Evolutionary conservation across 2,797 vertebrate genomes (phyloP).

Genomic region (Chiloscyllium punctatum): DNA sequence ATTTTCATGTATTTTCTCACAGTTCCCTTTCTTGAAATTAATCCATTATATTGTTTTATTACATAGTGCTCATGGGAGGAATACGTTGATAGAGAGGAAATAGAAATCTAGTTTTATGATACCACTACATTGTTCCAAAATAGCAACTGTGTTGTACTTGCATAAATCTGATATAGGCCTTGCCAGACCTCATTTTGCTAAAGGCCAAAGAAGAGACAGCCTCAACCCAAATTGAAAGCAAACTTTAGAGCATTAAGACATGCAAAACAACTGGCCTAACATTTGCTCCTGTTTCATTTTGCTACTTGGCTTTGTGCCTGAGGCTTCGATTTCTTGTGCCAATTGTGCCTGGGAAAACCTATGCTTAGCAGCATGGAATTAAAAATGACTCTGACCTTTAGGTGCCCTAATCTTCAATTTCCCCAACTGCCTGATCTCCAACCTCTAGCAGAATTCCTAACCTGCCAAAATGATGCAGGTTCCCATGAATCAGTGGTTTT

Average conservation of each 20-base stretch:
- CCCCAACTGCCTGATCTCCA: background rate
- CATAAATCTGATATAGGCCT: background rate
- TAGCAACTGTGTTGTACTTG: background rate
- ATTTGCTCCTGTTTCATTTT: background rate
- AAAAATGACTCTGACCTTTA: background rate
- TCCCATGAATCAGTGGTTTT: too few species aligned
- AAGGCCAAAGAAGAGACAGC: background rate
- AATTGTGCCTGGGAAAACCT: background rate
- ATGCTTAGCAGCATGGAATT: background rate
- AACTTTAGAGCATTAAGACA: background rate
- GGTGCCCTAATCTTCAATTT: too few species aligned
- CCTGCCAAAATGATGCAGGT: background rate
- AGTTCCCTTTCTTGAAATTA: background rate
- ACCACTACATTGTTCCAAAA: background rate
- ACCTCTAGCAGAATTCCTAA: too few species aligned
- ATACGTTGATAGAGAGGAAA: background rate
- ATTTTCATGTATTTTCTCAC: background rate
- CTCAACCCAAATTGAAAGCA: background rate
- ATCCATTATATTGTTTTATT: background rate
- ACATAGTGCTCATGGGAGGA: background rate
- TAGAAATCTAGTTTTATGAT: background rate
- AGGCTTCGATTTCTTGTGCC: too few species aligned
- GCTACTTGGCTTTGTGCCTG: background rate
- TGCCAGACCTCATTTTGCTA: background rate
- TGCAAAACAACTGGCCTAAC: background rate